Evolutionary conservation across 1,140 invertebrate species (phyloP), one percentile per base, ranked within the genome.

Genomic region (Dolichoris vasculosae): DNA sequence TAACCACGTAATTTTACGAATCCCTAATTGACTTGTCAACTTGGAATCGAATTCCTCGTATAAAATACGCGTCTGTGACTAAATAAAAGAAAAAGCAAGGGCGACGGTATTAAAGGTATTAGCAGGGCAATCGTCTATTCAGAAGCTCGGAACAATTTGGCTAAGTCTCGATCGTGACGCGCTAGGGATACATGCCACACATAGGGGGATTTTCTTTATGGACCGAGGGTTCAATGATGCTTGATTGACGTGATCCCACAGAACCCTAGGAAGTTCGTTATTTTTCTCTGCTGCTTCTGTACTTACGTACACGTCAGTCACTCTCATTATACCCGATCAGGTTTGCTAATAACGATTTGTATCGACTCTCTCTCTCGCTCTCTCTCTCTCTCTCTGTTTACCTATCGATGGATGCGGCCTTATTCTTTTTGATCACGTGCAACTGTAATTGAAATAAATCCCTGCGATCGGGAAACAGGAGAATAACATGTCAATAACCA

Each of bases 191-290:
- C 46, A 15, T 30, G 40, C 30, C n/a, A 32, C 9, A 46, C 30
- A 69, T 43, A 59, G 20, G 73, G 40, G 71, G 59, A 38, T 15
- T 82, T 82, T 43, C 82, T 67, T 63, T 83, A 71, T 76, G 26
- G 48, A 32, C 32, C 2, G 59, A 84, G 32, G 82, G 82, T 40
- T 84, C 83, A 77, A 84, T 79, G 76, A 71, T 55, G 76, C 43
- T 64, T 84, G 83, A 84, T 84, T 79, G 83, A 84, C 83, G 83
- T 79, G 76, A 84, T 78, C 83, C 73, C 23, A n/a, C 48, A 69
- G 71, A 59, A 76, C 51, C 38, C 46, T 26, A 78, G 76, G 32
- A 64, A 80, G 32, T 80, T 80, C 79, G 43, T 43, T 38, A 48
- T 32, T 48, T 81, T 64, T 81, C 43, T 38, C 35, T 15, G 13